Conservation (phyloP, 2,888 invertebrate species). For the Adelognathus sp. region DNA sequence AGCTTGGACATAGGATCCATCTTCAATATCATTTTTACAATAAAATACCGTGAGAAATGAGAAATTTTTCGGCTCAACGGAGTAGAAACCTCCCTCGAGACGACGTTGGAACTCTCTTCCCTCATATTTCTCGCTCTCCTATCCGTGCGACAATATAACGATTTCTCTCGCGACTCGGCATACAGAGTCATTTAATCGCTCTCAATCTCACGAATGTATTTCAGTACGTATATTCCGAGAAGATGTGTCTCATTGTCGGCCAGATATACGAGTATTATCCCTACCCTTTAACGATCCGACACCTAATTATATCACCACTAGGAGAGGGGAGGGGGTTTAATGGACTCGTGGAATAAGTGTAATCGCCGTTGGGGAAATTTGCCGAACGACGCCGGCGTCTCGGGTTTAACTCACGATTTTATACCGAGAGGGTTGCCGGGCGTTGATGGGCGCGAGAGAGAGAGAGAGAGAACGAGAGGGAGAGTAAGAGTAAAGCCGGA, state of each 20-base stretch:
- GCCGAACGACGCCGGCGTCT: not conserved
- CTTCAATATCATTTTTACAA: no score
- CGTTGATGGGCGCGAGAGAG: not conserved
- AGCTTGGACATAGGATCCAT: no score
- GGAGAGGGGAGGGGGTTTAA: conserved; percentile 35
- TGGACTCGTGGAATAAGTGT: conserved; percentile 36
- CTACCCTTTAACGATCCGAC: not conserved
- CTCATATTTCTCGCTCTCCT: no score
- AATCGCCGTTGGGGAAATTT: conserved; percentile 39
- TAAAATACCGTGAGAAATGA: no score
- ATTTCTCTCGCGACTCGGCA: no score
- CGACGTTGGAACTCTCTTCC: no score
- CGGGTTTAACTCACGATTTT: conserved; percentile 39
- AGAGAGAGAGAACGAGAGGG: not conserved
- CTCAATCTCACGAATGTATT: no score
- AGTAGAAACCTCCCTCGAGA: no score
- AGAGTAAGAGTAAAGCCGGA: not conserved
- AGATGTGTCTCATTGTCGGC: not conserved
- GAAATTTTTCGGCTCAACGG: no score
- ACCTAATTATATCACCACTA: conserved; percentile 30
- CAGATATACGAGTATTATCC: not conserved
- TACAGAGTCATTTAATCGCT: no score
- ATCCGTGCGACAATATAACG: no score
- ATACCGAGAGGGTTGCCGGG: not conserved
- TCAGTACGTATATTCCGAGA: no score